Conservation (phyloP, 2,113 vertebrate genomes). For the Galemys pyrenaicus region DNA sequence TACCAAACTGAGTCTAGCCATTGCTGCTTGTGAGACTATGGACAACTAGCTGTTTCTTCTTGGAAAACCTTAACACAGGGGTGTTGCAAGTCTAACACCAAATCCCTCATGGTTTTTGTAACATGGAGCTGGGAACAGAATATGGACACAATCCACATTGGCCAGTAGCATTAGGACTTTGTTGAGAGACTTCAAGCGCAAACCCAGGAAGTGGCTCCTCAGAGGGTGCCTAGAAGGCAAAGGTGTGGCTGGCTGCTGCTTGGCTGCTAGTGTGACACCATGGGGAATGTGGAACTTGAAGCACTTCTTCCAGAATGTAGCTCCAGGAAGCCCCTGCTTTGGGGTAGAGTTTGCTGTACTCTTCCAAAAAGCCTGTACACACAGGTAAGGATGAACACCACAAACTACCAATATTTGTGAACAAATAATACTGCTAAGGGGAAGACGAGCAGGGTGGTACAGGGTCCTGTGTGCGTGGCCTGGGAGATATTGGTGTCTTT, state of each 20-base stretch:
- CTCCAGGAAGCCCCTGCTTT: neutral
- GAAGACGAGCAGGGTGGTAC: neutral
- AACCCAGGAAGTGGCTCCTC: neutral
- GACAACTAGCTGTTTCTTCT: neutral
- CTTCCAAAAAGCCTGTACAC: neutral
- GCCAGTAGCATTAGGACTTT: neutral
- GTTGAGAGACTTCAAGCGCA: neutral
- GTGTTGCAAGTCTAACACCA: neutral
- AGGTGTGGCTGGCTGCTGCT: too few relatives aligned
- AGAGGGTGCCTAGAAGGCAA: neutral
- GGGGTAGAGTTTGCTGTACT: rapidly evolving
- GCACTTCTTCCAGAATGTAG: neutral
- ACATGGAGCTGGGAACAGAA: neutral
- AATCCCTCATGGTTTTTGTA: neutral
- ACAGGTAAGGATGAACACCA: neutral
- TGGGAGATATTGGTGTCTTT: neutral
- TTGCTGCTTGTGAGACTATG: neutral
- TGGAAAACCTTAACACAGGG: neutral
- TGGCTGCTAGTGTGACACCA: too few relatives aligned
- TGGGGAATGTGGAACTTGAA: neutral
- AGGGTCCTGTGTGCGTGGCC: neutral
- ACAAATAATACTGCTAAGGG: neutral
- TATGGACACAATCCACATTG: neutral
- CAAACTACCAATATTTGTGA: neutral
- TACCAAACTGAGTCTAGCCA: neutral